These are phyloP conservation scores for Columba janthina DNA, from an alignment of 2,113 vertebrate species.

Conservation along the genomic window DNA sequence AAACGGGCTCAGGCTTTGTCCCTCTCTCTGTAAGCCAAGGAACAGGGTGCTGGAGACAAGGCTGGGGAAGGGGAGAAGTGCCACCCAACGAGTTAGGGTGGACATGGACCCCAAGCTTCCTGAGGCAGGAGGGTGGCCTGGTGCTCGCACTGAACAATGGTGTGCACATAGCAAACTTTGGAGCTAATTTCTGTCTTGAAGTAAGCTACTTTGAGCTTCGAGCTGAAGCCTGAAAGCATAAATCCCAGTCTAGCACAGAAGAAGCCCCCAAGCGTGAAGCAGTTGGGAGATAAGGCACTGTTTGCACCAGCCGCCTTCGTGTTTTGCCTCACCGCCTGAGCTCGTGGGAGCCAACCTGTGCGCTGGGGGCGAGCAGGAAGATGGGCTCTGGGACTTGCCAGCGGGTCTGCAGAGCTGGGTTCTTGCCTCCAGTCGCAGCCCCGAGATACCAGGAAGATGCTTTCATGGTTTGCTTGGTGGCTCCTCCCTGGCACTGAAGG, in stretches of 20 bases:
- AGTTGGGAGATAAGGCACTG: background rate
- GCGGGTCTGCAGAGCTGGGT: background rate
- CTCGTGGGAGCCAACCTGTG: background rate
- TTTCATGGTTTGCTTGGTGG: background rate
- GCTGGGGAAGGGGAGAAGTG: background rate
- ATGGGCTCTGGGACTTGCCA: background rate
- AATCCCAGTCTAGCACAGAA: background rate
- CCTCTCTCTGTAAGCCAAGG: background rate
- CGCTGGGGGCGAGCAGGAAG: fast-evolving
- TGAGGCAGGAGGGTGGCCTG: background rate
- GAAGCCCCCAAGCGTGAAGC: background rate
- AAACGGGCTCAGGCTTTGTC: background rate
- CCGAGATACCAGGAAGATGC: background rate
- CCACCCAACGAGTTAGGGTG: fast-evolving
- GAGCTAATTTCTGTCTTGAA: background rate
- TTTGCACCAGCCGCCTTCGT: background rate
- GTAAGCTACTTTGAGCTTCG: background rate
- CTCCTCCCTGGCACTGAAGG: background rate
- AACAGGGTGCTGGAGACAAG: background rate
- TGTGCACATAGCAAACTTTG: background rate
- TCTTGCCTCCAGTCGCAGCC: background rate
- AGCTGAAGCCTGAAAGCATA: background rate
- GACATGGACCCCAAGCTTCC: background rate
- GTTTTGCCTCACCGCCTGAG: background rate
- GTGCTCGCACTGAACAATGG: background rate